Percentiles rank a stretch among this genome's conserved stretches.
Evolutionary conservation across 1,140 invertebrate species (phyloP).

Genomic region (Cryptotermes secundus): DNA sequence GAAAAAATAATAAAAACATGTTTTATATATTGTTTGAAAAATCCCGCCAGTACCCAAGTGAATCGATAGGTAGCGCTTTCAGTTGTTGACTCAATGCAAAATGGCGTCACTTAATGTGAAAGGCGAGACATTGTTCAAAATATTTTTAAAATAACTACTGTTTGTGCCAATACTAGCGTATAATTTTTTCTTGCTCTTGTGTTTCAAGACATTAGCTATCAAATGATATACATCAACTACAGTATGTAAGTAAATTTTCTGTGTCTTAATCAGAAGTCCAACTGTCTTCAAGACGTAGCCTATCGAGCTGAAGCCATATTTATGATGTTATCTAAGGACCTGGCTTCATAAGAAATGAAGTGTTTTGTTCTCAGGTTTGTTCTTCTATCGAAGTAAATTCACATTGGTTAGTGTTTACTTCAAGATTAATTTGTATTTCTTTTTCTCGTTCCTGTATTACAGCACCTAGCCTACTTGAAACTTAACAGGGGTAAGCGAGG

Average conservation of each 20-base stretch:
- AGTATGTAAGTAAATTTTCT: conserved; percentile 26
- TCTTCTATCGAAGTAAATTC: neutral
- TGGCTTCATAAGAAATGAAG: neutral
- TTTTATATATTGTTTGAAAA: conserved; percentile 41
- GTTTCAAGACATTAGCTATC: conserved; percentile 5
- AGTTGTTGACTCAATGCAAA: conserved; percentile 48
- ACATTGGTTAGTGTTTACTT: neutral
- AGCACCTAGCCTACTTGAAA: neutral
- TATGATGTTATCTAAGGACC: conserved; percentile 41
- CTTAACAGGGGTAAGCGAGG: conserved; percentile 3
- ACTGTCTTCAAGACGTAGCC: conserved; percentile 35
- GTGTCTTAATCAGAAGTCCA: neutral
- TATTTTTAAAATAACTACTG: conserved; percentile 28
- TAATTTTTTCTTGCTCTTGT: neutral
- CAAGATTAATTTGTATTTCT: neutral
- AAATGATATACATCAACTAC: neutral
- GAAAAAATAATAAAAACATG: conserved; percentile 20
- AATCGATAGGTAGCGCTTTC: conserved; percentile 43
- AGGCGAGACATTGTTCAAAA: conserved; percentile 40
- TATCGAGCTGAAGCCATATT: conserved; percentile 45
- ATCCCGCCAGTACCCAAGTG: conserved; percentile 38
- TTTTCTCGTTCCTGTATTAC: neutral
- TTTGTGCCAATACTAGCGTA: conserved; percentile 6
- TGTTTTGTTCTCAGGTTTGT: conserved; percentile 11
- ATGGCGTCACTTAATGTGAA: conserved; percentile 46